Conservation (phyloP, 35 echinoderm and acorn worm species). For the Ophiothrix spiculata region DNA sequence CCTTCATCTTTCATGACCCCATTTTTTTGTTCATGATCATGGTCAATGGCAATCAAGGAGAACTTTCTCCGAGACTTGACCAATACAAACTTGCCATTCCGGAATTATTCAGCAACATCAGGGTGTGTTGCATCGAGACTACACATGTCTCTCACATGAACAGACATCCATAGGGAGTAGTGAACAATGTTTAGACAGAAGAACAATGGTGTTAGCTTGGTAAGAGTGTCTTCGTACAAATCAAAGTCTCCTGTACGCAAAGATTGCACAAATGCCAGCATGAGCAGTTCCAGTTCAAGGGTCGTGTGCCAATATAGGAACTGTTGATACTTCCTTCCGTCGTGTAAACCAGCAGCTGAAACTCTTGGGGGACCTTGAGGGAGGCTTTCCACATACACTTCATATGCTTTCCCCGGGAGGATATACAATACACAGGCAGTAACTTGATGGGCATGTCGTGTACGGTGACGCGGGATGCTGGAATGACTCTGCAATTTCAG, state of each 20-base stretch:
- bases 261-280: slow-evolving; percentile 53
- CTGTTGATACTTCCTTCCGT: slow-evolving; percentile 1
- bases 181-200: slow-evolving; percentile 38
- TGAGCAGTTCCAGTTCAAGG: slow-evolving; percentile 36
- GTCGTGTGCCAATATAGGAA: slow-evolving; percentile 36
- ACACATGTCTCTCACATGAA: slow-evolving; percentile 27
- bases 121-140: slow-evolving; percentile 10
- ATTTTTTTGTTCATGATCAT: slow-evolving; percentile 40
- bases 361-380: slow-evolving; percentile 17
- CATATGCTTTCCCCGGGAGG: slow-evolving; percentile 26
- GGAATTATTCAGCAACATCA: slow-evolving; percentile 31
- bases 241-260: slow-evolving; percentile 34
- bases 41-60: slow-evolving; percentile 35
- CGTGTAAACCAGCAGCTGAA: slow-evolving; percentile 34
- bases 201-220: slow-evolving; percentile 36
- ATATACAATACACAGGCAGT: slow-evolving; percentile 27
- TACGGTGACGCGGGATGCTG: slow-evolving; percentile 33
- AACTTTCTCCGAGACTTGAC: slow-evolving; percentile 15
- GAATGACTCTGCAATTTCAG: not conserved
- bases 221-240: slow-evolving; percentile 41
- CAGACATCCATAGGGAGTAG: slow-evolving; percentile 39
- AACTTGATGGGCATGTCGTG: slow-evolving; percentile 42
- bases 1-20: slow-evolving; percentile 1
- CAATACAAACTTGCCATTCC: slow-evolving; percentile 18
- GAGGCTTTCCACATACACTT: not conserved